phyloP scores from a whole-genome alignment of 2,113 vertebrate species.

The Myrmecobius fasciatus region DNA sequence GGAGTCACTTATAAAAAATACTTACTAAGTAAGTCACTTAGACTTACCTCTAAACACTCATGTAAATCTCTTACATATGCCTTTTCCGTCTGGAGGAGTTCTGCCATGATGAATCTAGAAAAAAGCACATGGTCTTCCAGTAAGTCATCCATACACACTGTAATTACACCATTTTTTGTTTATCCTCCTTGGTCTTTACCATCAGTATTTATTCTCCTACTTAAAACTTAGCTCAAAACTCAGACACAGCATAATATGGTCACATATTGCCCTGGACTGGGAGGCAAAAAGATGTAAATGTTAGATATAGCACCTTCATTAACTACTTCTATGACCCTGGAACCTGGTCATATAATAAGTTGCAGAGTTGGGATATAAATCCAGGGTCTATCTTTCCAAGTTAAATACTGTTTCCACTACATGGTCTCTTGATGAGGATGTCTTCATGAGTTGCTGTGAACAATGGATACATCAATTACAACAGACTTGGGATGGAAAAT shows the following conservation, averaged over 20 bases:
- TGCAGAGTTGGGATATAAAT: background rate
- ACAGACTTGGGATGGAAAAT: too few species aligned
- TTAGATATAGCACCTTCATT: background rate
- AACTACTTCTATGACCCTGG: background rate
- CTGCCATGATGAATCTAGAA: constrained; percentile 97
- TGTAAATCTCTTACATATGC: constrained; percentile 97
- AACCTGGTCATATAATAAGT: background rate
- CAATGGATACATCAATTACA: background rate
- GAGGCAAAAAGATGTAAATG: background rate
- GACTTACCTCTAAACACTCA: constrained; percentile 95
- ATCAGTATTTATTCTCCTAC: background rate
- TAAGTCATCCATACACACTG: background rate
- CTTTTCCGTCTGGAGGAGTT: constrained; percentile 97
- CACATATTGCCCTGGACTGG: background rate
- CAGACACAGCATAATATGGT: background rate
- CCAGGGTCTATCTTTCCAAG: background rate
- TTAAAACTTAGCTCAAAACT: background rate
- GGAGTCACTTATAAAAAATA: background rate
- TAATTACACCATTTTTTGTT: background rate
- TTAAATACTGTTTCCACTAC: background rate
- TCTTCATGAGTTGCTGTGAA: background rate
- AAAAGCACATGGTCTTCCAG: constrained; percentile 46
- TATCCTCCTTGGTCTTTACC: background rate
- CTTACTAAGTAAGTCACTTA: background rate
- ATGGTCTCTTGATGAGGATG: background rate